phyloP scores from a whole-genome alignment of 2,113 vertebrate genomes.

The Pipra filicauda region DNA sequence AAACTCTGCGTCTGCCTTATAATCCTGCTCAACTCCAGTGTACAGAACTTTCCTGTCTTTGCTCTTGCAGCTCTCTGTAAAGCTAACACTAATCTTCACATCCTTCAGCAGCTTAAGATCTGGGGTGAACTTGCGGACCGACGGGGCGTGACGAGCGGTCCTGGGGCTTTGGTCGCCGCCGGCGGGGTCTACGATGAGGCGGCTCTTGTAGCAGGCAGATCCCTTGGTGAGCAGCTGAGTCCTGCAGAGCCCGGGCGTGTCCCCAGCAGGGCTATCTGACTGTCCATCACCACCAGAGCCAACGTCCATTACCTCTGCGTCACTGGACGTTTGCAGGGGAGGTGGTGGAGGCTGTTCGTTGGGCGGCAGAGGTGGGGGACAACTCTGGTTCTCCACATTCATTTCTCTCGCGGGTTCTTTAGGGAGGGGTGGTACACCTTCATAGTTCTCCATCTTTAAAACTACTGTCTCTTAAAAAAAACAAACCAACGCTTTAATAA shows the following conservation, averaged over 20 bases:
- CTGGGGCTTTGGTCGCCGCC: conserved; percentile 84
- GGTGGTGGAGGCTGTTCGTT: conserved; percentile 97
- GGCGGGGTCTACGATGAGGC: conserved; percentile 80
- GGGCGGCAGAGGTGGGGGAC: conserved; percentile 81
- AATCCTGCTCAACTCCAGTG: conserved; percentile 86
- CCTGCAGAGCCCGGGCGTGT: conserved; percentile 79
- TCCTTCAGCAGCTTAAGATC: conserved; percentile 96
- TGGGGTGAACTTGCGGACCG: conserved; percentile 90
- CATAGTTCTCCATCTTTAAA: conserved; percentile 87
- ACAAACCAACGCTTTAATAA: conserved; percentile 63
- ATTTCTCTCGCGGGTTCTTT: conserved; percentile 87
- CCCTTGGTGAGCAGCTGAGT: conserved; percentile 86
- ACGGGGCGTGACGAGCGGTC: conserved; percentile 94
- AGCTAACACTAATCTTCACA: conserved; percentile 96
- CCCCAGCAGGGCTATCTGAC: conserved; percentile 92
- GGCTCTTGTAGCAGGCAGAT: conserved; percentile 86
- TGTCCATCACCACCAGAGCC: conserved; percentile 99
- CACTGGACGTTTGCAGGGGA: conserved; percentile 99
- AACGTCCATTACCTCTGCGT: conserved; percentile 99
- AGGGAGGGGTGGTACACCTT: conserved; percentile 89
- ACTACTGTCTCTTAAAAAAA: conserved; percentile 57
- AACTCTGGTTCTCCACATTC: conserved; percentile 79
- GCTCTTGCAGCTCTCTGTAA: conserved; percentile 91
- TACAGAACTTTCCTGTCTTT: conserved; percentile 97
- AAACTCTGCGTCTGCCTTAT: conserved; percentile 71